Base-by-base conservation (phyloP, 2,113 vertebrate species). In the Phyllostomus hastatus region DNA sequence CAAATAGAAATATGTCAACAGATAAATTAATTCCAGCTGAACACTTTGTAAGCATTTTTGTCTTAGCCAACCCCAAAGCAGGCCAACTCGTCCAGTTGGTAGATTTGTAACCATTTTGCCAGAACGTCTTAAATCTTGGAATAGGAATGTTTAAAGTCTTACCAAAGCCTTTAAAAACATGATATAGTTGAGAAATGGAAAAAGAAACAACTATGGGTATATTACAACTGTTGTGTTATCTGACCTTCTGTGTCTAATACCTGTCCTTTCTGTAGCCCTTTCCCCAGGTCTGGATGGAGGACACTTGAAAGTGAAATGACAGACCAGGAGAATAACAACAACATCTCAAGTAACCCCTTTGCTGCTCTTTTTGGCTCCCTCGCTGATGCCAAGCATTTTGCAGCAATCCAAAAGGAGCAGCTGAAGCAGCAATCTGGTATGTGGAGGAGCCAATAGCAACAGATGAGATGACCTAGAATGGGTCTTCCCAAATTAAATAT, bases 281-380 rank as follows among this genome's bases (percentile, higher is more conserved):
- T 95, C 91, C 83, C 88, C 88, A 95, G 96, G 94, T 94, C 98
- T 99, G 98, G 90, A 99, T 99, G 99, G 99, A 98, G 98, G 97
- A 97, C 97, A 97, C 97, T 97, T 98, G 98, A 96, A 98, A 98
- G 97, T 99, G 99, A 99, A 98, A 99, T 99, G 99, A 99, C 99
- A 98, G 99, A 99, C 99, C 99, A 99, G 98, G 99, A 99, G 98
- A 99, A 99, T 98, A 99, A 99, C 98, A 99, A 99, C 99, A 99
- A 99, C 98, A 99, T 99, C 98, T 99, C 99, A 96, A 98, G 99
- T 98, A 99, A 99, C 98, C 99, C 99, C 48, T 99, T 99, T 82
- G 99, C 99, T 97, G 99, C 99, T 87, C 99, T 99, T 95, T 99
- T 99, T 98, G 98, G 99, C 98, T 99, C 99, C 11, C 95, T 99